These are phyloP conservation scores for Coranthus polyacanthus DNA, from an alignment of 2,797 vertebrate genomes.

Conservation along the genomic window DNA sequence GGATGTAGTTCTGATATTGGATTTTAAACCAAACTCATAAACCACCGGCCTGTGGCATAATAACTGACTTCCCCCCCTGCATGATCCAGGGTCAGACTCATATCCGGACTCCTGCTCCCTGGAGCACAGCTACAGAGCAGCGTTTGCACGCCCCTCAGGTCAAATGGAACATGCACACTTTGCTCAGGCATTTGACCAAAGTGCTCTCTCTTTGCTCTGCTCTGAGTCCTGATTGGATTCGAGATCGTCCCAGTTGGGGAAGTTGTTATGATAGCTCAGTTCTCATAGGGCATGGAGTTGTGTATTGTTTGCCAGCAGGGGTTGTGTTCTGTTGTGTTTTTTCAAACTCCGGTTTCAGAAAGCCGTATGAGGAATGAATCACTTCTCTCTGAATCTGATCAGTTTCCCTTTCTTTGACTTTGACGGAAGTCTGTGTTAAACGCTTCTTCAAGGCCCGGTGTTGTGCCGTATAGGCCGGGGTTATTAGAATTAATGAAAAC, in stretches of 20 bases:
- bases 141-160: slow-evolving; percentile 58
- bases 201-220: slow-evolving; percentile 16
- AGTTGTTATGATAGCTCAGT: slow-evolving; percentile 39
- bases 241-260: slow-evolving; percentile 43
- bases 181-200: slow-evolving; percentile 50
- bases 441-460: slow-evolving; percentile 19
- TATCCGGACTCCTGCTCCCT: slow-evolving; percentile 83
- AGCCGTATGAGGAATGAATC: slow-evolving; percentile 62
- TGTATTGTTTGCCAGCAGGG: slow-evolving; percentile 37
- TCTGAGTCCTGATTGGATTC: slow-evolving; percentile 40
- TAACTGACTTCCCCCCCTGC: slow-evolving; percentile 77
- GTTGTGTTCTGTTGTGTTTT: slow-evolving; percentile 47
- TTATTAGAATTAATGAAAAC: not conserved
- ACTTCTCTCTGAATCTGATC: slow-evolving; percentile 67
- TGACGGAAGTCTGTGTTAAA: slow-evolving; percentile 12
- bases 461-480: not conserved
- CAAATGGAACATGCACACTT: slow-evolving; percentile 49
- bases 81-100: slow-evolving; percentile 80
- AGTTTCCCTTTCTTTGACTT: slow-evolving; percentile 63
- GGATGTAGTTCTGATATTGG: slow-evolving; percentile 76
- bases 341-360: slow-evolving; percentile 59
- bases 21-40: slow-evolving; percentile 81
- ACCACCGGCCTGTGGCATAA: slow-evolving; percentile 67
- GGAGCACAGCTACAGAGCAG: slow-evolving; percentile 65
- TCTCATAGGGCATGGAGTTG: slow-evolving; percentile 16